Evolutionary conservation across 2,113 vertebrate species (phyloP), one percentile per base, ranked within the genome.

Genomic region (Tragelaphus buxtoni): DNA sequence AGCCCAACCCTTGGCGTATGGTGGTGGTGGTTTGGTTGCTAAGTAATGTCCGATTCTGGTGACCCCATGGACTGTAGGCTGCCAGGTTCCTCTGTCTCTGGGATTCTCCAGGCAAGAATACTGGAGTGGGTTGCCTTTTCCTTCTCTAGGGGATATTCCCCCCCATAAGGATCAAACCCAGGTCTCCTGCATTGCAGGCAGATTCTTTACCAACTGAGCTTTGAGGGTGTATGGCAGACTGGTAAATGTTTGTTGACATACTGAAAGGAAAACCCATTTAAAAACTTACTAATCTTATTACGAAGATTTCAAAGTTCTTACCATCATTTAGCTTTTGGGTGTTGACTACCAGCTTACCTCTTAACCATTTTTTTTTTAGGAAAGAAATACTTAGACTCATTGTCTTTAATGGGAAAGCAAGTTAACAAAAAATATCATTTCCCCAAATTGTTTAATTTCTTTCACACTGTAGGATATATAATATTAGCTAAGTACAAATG

Each of bases 381-480:
- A 53, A 5, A 76, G 6, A 93, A 18, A 69, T 32, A n/a, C 7
- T 84, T 87, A 74, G 58, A 63, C 14, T 63, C 51, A 45, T 65
- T 79, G 60, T 45, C 20, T 89, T 69, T 93, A 74, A 35, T 14
- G 18, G 30, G n/a, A 49, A 88, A 88, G 10, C 4, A 88, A 49
- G 24, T 55, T 53, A 72, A 32, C 42, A 89, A 35, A 81, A 51
- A 83, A 88, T 7, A 79, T 42, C 11, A 86, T 42, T 94, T 88
- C 14, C 12, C 60, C 11, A 30, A 74, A 74, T 53, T 53, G 86
- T 79, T 88, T 96, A 61, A 76, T 39, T 69, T 85, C 28, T 83
- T 96, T 95, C 90, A 93, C 90, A 80, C 69, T 6, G n/a, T 92
- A 35, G 18, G 42, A 86, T 86, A 93, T 61, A 84, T 90, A 90